phyloP scores from a whole-genome alignment of 2,888 invertebrate species.

The Theodoxus fluviatilis region DNA sequence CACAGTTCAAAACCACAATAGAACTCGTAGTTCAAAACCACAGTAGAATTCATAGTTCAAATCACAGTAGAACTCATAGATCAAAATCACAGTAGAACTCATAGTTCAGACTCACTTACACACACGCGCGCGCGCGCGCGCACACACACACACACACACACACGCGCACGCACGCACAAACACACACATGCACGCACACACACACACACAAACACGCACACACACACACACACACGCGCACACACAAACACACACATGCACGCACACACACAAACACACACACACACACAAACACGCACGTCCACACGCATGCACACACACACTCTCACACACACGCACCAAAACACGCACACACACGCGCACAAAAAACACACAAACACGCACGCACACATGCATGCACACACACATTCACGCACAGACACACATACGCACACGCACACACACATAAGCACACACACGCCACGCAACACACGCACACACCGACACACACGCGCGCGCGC shows the following conservation, averaged over 20 bases:
- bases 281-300: constrained; percentile 5
- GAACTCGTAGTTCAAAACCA: no score
- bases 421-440: no score
- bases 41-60: no score
- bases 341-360: constrained; percentile 6
- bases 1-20: no score
- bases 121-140: not conserved
- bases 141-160: not conserved
- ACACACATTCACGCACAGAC: no score
- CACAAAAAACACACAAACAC: no score
- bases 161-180: constrained; percentile 1
- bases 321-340: constrained; percentile 3
- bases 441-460: no score
- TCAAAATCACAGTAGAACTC: not conserved
- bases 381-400: no score
- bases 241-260: not conserved
- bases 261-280: not conserved
- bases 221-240: not conserved
- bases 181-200: no score
- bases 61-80: no score
- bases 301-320: not conserved
- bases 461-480: no score
- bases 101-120: not conserved
- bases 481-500: no score
- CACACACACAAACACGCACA: not conserved